Conservation (phyloP, 2,888 invertebrate genomes). For the Chymomyza amoena region DNA sequence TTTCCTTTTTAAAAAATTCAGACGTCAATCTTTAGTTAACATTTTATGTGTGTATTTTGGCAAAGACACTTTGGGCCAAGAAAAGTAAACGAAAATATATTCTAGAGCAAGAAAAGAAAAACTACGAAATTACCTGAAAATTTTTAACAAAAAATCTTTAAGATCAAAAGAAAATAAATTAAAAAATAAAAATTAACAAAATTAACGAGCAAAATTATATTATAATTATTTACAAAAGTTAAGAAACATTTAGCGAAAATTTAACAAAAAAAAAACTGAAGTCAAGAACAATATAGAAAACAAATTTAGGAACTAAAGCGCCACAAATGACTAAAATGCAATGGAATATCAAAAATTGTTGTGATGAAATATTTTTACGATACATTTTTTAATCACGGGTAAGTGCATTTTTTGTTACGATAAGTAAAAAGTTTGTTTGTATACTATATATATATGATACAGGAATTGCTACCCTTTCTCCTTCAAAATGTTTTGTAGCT, state of each 20-base stretch:
- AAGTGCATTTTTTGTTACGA: conserved; percentile 38
- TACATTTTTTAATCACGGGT: conserved; percentile 66
- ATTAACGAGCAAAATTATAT: background rate
- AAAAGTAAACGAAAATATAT: conserved; percentile 21
- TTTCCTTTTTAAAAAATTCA: conserved; percentile 69
- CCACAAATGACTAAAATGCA: conserved; percentile 30
- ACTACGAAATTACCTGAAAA: conserved; percentile 78
- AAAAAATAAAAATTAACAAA: conserved; percentile 27
- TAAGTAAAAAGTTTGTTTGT: too few species aligned
- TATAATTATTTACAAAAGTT: conserved; percentile 32
- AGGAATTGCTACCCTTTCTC: too few species aligned
- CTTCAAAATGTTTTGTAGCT: too few species aligned
- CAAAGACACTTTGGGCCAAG: conserved; percentile 45
- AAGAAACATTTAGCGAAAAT: conserved; percentile 23
- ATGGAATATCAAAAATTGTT: conserved; percentile 57
- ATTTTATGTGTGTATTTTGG: conserved; percentile 57
- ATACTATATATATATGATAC: too few species aligned
- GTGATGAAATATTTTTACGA: conserved; percentile 74
- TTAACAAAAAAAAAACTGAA: background rate
- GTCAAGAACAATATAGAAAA: background rate
- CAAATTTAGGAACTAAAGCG: background rate
- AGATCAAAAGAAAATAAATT: conserved; percentile 52
- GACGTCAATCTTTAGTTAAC: conserved; percentile 69
- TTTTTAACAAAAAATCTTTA: conserved; percentile 38
- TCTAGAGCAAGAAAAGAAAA: conserved; percentile 52